Conservation (phyloP, 2,888 invertebrate species). For the Leucophora obtusa region DNA sequence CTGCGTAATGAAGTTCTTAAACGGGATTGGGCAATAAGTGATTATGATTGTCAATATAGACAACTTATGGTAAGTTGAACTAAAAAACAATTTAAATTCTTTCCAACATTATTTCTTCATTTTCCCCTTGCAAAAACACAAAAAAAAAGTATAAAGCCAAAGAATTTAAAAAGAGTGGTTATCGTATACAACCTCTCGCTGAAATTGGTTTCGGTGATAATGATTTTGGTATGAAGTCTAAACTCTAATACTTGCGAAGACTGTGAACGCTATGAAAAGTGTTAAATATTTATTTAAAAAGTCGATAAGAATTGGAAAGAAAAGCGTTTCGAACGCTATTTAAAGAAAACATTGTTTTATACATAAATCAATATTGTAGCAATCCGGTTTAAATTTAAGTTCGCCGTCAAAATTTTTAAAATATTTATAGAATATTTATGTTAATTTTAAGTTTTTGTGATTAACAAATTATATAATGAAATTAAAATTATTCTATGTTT, state of each 20-base stretch:
- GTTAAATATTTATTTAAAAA: neutral
- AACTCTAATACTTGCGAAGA: neutral
- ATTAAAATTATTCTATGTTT: too few species aligned
- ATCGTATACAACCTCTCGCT: conserved; percentile 65
- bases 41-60: conserved; percentile 71
- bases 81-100: conserved; percentile 47
- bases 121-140: neutral
- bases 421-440: too few species aligned
- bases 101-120: neutral
- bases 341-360: too few species aligned
- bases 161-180: conserved; percentile 64
- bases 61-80: conserved; percentile 69
- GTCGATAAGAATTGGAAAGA: too few species aligned
- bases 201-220: conserved; percentile 56
- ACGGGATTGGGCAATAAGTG: conserved; percentile 69
- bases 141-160: conserved; percentile 65
- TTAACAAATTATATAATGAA: too few species aligned
- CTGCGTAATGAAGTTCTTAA: conserved; percentile 70
- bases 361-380: too few species aligned
- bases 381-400: too few species aligned
- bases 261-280: neutral
- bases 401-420: too few species aligned
- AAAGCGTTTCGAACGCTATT: neutral
- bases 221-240: neutral
- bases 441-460: too few species aligned